Percentiles rank a stretch among this genome's conserved stretches.
Conservation (phyloP, 2,797 vertebrate genomes). For the Hemitrygon akajei region DNA sequence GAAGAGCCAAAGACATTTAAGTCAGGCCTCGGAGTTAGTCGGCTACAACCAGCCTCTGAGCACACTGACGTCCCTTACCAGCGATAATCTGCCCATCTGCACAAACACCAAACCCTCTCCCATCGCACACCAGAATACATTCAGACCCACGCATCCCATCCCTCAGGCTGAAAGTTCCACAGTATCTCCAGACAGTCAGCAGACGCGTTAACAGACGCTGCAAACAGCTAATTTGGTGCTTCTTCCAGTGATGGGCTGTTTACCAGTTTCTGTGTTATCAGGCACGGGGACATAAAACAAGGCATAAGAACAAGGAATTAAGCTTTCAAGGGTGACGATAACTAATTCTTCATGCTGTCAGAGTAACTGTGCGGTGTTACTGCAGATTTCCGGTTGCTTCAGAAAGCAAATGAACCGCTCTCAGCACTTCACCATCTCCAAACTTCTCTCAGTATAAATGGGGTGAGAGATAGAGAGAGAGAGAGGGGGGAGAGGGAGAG, state of each 20-base stretch:
- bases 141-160: not conserved
- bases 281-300: not conserved
- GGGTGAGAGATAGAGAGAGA: not conserved
- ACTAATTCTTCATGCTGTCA: slow-evolving; percentile 24
- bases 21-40: not conserved
- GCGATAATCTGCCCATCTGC: not conserved
- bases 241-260: not conserved
- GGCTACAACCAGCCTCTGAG: not conserved
- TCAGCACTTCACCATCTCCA: not conserved
- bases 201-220: not conserved
- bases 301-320: slow-evolving; percentile 8
- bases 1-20: not conserved
- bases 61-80: not conserved
- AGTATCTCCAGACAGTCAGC: not conserved
- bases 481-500: no score
- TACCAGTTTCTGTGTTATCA: not conserved
- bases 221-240: not conserved
- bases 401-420: slow-evolving; percentile 1
- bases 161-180: not conserved
- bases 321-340: not conserved
- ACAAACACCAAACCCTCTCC: no score
- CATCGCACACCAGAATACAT: not conserved
- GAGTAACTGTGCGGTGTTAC: not conserved
- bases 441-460: not conserved
- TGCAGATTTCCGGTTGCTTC: not conserved